These are phyloP conservation scores for Pantala flavescens DNA, from an alignment of 1,140 invertebrate species.

Conservation along the genomic window DNA sequence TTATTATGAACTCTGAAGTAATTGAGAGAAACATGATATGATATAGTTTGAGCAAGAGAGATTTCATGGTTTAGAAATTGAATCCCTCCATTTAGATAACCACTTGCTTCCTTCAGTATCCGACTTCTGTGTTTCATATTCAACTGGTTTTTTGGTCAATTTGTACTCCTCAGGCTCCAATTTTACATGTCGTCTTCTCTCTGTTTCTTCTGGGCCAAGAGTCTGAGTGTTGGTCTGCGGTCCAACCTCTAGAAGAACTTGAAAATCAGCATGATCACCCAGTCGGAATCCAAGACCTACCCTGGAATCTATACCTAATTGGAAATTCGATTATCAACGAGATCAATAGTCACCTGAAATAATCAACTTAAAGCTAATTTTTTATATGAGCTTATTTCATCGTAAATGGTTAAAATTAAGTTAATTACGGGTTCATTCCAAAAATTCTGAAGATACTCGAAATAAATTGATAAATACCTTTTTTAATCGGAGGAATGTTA, in stretches of 20 bases:
- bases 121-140: background rate
- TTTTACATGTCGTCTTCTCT: background rate
- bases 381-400: too few species aligned
- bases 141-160: too few species aligned
- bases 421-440: too few species aligned
- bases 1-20: too few species aligned
- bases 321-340: slow-evolving; percentile 12
- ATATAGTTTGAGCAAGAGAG: background rate
- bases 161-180: background rate
- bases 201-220: slow-evolving; percentile 33
- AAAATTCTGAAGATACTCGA: too few species aligned
- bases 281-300: slow-evolving; percentile 66
- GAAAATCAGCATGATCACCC: slow-evolving; percentile 68
- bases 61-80: background rate
- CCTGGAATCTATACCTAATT: slow-evolving; percentile 63
- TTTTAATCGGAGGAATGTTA: slow-evolving; percentile 71
- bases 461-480: slow-evolving; percentile 47
- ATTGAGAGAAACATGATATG: background rate
- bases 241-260: slow-evolving; percentile 62
- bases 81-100: slow-evolving; percentile 7
- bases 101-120: slow-evolving; percentile 6
- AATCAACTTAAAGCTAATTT: too few species aligned
- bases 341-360: background rate
- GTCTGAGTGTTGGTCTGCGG: slow-evolving; percentile 58
- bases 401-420: too few species aligned